Percentiles rank a stretch among this genome's conserved stretches.
phyloP scores from a whole-genome alignment of 2,888 invertebrate species.

The Orthonychiurus folsomi region DNA sequence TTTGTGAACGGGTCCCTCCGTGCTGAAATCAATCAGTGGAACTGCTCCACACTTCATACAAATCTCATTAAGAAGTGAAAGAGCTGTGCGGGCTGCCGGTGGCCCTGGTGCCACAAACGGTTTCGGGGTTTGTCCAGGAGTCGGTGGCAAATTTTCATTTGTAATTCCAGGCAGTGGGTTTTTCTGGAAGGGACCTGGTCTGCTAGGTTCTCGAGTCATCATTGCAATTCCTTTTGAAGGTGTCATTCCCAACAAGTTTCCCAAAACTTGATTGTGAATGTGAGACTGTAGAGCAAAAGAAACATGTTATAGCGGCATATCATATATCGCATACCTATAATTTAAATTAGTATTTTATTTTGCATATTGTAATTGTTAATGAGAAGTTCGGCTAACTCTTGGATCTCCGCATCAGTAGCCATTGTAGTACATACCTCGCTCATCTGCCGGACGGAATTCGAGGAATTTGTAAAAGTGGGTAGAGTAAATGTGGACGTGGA shows the following conservation, averaged over 20 bases:
- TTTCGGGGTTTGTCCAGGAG: background rate
- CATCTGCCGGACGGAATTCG: too few species aligned
- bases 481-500: too few species aligned
- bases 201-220: background rate
- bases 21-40: slow-evolving; percentile 22
- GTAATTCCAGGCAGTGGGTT: background rate
- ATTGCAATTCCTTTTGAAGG: background rate
- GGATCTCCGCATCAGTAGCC: too few species aligned
- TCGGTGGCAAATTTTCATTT: background rate
- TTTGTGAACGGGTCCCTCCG: slow-evolving; percentile 32
- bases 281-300: background rate
- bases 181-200: slow-evolving; percentile 1
- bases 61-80: slow-evolving; percentile 33
- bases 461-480: too few species aligned
- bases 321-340: too few species aligned
- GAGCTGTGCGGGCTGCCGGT: slow-evolving; percentile 18
- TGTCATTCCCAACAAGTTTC: background rate
- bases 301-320: too few species aligned
- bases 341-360: too few species aligned
- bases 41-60: slow-evolving; percentile 26
- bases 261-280: background rate
- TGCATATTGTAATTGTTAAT: too few species aligned
- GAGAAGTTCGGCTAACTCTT: too few species aligned
- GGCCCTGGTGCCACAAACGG: background rate
- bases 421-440: too few species aligned